Evolutionary conservation across 2,888 invertebrate species (phyloP), one percentile per base, ranked within the genome.

Genomic region (Caenorhabditis sinica): DNA sequence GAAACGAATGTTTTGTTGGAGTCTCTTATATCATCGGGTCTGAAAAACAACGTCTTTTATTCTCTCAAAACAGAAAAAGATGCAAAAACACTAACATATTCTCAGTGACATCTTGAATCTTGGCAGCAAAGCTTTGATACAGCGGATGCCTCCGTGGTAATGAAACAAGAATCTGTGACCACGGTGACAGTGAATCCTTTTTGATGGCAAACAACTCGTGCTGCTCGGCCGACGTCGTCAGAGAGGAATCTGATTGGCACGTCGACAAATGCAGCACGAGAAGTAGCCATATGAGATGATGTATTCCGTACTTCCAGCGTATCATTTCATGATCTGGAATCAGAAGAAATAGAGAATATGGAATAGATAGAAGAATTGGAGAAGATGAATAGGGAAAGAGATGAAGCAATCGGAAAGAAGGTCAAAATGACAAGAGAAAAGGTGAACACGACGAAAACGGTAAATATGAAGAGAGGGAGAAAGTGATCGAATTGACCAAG

Each of bases 1-100:
- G 90, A 85, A 23, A 89, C 83, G 84, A 92, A 92, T 9, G 92
- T 91, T 45, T 90, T 87, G 65, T 91, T 91, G 8, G 85, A 89
- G 68, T 92, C 92, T 8, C 89, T 86, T 23, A 88, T 53, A 25
- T 88, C 82, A 20, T 81, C 84, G 11, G 88, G 88, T n/a, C 90
- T 90, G 80, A 61, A 89, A 86, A 30, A n/a, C 15, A 33, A 20
- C 15, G 11, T 17, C 45, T 30, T 36, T 2, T 13, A 15, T 25
- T 25, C 51, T 25, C 25, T 40, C 20, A 17, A 13, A 43, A 23
- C 8, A 36, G 1, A 17, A 6, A 23, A 68, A 20, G n/a, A n/a
- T n/a, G n/a, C n/a, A n/a, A n/a, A 60, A 79, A 56, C 28, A 28
- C 56, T 73, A 20, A 84, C 86, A 84, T 73, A 72, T 81, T 69